Percentiles rank a stretch among this genome's conserved stretches.
phyloP scores from a whole-genome alignment of 2,888 invertebrate genomes.

The Temnothorax unifasciatus region DNA sequence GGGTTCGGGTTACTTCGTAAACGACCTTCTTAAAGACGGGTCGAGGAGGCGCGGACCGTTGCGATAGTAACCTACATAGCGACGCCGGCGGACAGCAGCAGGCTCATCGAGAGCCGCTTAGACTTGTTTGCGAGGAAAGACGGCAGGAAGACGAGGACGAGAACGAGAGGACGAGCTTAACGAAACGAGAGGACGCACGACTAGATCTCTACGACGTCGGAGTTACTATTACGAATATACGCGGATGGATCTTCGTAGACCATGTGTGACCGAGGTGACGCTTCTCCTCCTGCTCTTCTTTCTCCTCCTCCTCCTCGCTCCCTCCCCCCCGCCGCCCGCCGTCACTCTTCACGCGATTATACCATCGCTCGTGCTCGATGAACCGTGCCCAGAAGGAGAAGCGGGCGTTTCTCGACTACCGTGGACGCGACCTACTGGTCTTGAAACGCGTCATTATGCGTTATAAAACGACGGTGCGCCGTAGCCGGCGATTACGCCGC shows the following conservation, averaged over 20 bases:
- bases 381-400: slow-evolving; percentile 31
- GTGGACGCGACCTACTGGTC: slow-evolving; percentile 57
- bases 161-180: slow-evolving; percentile 8
- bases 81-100: slow-evolving; percentile 55
- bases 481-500: slow-evolving; percentile 42
- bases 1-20: slow-evolving; percentile 79
- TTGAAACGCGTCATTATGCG: slow-evolving; percentile 52
- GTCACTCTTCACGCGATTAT: slow-evolving; percentile 4
- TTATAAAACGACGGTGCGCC: slow-evolving; percentile 39
- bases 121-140: slow-evolving; percentile 75
- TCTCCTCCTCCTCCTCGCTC: neutral
- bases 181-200: too few relatives aligned
- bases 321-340: neutral
- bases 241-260: slow-evolving; percentile 65
- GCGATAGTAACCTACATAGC: slow-evolving; percentile 82
- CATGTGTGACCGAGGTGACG: slow-evolving; percentile 46
- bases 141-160: slow-evolving; percentile 50
- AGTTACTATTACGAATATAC: slow-evolving; percentile 78
- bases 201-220: neutral
- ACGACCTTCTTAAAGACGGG: slow-evolving; percentile 80
- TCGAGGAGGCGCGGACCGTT: slow-evolving; percentile 76
- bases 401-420: slow-evolving; percentile 37
- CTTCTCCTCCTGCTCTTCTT: neutral
- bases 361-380: slow-evolving; percentile 19
- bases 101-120: slow-evolving; percentile 70